Base-by-base conservation (phyloP, 2,888 invertebrate genomes). In the Lithophane semibrunnea region DNA sequence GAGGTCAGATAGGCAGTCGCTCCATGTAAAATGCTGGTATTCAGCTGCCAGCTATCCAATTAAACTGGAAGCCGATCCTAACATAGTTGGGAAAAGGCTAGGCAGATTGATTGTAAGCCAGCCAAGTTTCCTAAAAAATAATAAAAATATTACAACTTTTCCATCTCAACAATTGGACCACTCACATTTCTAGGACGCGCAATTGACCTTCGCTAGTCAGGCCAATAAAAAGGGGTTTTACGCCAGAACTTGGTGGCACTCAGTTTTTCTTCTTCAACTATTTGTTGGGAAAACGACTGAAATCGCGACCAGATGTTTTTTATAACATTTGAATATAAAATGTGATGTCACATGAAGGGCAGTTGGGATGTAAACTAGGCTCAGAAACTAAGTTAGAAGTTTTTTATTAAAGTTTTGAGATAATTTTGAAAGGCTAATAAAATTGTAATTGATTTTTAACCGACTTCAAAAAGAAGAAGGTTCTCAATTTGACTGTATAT, bases 141-240 rank as follows among this genome's bases (percentile, higher is more conserved):
- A 29, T 29, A 29, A 29, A 29, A 29, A 29, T 29, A 29, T 29
- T 29, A 29, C 29, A 29, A 29, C 37, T 37, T 37, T 37, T 37
- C 3, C 4, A 37, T 37, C 37, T 37, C 37, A 37, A 37, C 37
- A 4, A 58, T 84, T 89, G 73, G 1, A 70, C 88, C 88, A 56
- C 37, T 58, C 24, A 37, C 67, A 64, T 85, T 79, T 82, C 67
- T 80, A 86, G 80, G 80, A 85, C 82, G 87, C 87, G 85, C 89
- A 91, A 90, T 90, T 92, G 93, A 92, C 94, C 93, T 92, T 90
- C 90, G 79, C 90, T 88, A 90, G 91, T 88, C 90, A 88, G 87
- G 86, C 89, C 90, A 94, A 94, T 94, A 94, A 94, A 94, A 94
- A 92, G 92, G 93, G 94, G 90, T 92, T 93, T 83, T 92, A 93